Evolutionary conservation across 2,113 vertebrate species (phyloP), one percentile per base, ranked within the genome.

Genomic region (Pollimyrus isidori): DNA sequence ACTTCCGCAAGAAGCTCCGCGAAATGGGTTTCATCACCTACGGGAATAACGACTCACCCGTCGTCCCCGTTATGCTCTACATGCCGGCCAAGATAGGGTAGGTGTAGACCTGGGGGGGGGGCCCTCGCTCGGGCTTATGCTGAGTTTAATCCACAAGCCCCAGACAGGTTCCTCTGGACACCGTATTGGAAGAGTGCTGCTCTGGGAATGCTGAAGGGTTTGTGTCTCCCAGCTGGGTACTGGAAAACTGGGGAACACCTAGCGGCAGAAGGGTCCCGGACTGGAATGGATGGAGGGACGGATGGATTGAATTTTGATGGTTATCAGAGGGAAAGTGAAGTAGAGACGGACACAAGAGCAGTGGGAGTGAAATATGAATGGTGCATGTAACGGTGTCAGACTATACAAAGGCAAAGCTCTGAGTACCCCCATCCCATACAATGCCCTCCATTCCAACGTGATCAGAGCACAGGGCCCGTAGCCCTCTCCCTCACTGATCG

Each of bases 31-130:
- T 99, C 93, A 99, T 99, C 91, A 98, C 98, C 93, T 99, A 99
- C 39, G 98, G 98, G 90, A 99, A 99, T 91, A 96, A 97, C 65
- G 97, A 99, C 91, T 99, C 98, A 0, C 98, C 98, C 0, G 97
- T 99, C 52, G 96, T 99, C 73, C 98, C 98, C 91, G 92, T 99
- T 92, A 99, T 99, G 98, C 95, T 99, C 39, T 99, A 99, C 92
- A 99, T 99, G 98, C 98, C 98, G 13, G 98, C 98, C 92, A 99
- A 99, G 94, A 98, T 99, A 58, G 98, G 98, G 98, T 99, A 92
- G 0, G 93, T 93, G 2, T 42, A 1, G n/a, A 1, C 62, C 73
- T n/a, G n/a, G n/a, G 15, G 48, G 49, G 30, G 50, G 13, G 39
- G 26, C 0, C 9, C n/a, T 30, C 62, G 0, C 62, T 11, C 4